Evolutionary conservation across 2,888 invertebrate species (phyloP), one percentile per base, ranked within the genome.

Genomic region (Smittia aterrima): DNA sequence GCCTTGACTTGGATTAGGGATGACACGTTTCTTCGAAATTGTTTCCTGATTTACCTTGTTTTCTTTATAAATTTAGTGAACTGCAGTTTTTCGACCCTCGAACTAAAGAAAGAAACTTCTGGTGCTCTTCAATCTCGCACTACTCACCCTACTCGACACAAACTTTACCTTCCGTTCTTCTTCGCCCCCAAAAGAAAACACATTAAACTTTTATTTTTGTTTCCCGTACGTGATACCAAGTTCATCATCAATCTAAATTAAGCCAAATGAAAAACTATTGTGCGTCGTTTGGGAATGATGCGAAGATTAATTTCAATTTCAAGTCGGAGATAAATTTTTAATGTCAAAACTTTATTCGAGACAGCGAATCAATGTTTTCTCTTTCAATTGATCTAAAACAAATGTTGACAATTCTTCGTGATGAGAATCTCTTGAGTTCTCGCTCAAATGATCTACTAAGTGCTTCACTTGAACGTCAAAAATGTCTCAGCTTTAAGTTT

Each of bases 181-280:
- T 58, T 18, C 9, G 32, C 32, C 9, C 32, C n/a, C n/a, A 38
- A 47, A 16, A 47, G 47, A n/a, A 47, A 47, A n/a, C 13, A 47
- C 16, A 47, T 58, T 58, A n/a, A 58, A 58, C 22, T 58, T 58
- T 22, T 58, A 58, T 18, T 58, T 58, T 58, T 22, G 47, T 58
- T 24, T 22, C 24, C 25, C 25, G 64, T 27, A 27, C 64, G 64
- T 64, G 64, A 64, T n/a, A 24, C 64, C 64, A 64, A 27, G 58
- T 64, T 64, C 22, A 27, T 72, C 72, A 72, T 72, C 53, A 72
- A 72, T 72, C 72, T 72, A 62, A 58, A 62, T 72, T 62, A 72
- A 72, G 58, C 27, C 24, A 25, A 64, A 64, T 27, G 27, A 25
- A 64, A 64, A 64, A 64, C 58, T 58, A 58, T 58, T 58, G 58